Evolutionary conservation across 2,113 vertebrate species (phyloP).

Genomic region (Catagonus wagneri): DNA sequence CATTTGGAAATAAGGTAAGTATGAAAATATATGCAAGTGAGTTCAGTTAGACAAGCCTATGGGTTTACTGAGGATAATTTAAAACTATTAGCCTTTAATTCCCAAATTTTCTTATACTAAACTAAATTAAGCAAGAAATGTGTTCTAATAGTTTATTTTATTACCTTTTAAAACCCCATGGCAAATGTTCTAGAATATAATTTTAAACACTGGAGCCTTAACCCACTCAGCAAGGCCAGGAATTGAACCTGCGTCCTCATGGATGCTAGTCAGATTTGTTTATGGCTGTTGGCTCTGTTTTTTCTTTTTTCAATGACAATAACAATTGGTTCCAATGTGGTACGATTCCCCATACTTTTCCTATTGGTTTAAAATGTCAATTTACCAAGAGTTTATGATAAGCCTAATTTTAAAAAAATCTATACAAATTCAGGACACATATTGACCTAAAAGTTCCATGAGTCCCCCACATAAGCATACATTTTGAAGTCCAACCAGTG

Average conservation of each 20-base stretch:
- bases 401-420: neutral
- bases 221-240: too few species aligned
- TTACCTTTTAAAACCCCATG: neutral
- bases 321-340: neutral
- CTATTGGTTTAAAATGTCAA: neutral
- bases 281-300: too few species aligned
- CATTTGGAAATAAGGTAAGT: neutral
- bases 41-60: neutral
- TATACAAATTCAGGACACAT: neutral
- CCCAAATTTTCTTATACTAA: neutral
- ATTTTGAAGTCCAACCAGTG: neutral
- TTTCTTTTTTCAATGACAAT: neutral
- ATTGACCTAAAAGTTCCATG: neutral
- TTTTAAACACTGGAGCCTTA: neutral
- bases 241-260: too few species aligned
- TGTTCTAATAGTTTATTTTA: slow-evolving; percentile 16
- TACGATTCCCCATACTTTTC: neutral
- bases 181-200: neutral
- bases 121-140: slow-evolving; percentile 19
- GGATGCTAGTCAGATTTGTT: too few species aligned
- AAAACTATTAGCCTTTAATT: neutral
- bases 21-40: neutral
- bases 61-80: neutral
- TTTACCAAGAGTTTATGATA: neutral
- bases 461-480: neutral